Evolutionary conservation across 2,113 vertebrate genomes (phyloP).

Genomic region (Polypterus bichir): DNA sequence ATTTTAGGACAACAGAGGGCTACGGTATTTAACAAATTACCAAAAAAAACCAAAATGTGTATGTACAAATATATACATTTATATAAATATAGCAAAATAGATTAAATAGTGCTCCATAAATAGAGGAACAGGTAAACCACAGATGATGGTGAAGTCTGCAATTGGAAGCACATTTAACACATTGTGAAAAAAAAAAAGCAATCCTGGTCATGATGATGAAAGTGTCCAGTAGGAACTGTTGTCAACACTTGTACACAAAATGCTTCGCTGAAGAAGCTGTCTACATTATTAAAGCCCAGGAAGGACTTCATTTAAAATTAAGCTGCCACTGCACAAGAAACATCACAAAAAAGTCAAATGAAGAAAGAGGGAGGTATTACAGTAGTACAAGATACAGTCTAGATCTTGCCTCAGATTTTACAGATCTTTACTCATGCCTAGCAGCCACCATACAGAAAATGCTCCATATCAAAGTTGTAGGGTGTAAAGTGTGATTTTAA

Average conservation of each 20-base stretch:
- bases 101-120: conserved; percentile 87
- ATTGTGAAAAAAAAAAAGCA: conserved; percentile 51
- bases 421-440: no score
- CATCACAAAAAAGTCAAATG: not conserved
- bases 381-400: no score
- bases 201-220: conserved; percentile 49
- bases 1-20: conserved; percentile 27
- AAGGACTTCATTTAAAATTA: not conserved
- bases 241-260: not conserved
- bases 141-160: conserved; percentile 55
- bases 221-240: conserved; percentile 32
- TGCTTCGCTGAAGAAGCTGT: not conserved
- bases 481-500: no score
- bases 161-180: conserved; percentile 66
- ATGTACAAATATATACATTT: conserved; percentile 54
- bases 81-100: conserved; percentile 99
- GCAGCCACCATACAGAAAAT: no score
- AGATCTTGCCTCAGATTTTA: no score
- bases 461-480: no score
- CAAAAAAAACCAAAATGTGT: conserved; percentile 40
- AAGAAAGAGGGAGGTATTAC: no score
- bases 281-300: not conserved
- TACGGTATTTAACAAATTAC: conserved; percentile 20
- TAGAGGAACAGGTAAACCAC: conserved; percentile 66
- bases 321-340: conserved; percentile 22